A percentile compares a stretch with the other conserved stretches of the same genome.
Evolutionary conservation across 1,140 invertebrate genomes (phyloP).

Genomic region (Metopolophium dirhodum): DNA sequence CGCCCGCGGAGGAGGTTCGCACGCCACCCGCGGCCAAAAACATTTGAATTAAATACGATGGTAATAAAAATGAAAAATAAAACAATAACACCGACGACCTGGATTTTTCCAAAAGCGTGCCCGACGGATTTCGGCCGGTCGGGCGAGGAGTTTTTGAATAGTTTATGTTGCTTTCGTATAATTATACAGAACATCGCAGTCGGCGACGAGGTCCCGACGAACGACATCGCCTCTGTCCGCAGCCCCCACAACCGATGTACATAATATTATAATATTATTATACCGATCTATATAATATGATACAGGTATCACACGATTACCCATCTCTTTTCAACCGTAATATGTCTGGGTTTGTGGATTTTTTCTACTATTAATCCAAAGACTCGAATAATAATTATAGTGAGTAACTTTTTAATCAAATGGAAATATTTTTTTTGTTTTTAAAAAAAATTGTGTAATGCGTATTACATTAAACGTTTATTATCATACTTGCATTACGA

Average conservation of each 20-base stretch:
- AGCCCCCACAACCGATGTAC: no score
- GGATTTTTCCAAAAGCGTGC: not conserved
- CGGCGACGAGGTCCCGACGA: not conserved
- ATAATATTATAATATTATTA: no score
- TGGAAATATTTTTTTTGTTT: not conserved
- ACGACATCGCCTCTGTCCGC: not conserved
- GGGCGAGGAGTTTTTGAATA: not conserved
- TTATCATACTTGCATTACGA: not conserved
- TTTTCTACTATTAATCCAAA: not conserved
- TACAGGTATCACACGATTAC: not conserved
- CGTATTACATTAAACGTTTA: not conserved
- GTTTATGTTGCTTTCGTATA: not conserved
- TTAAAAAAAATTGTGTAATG: not conserved
- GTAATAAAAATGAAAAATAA: not conserved
- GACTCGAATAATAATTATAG: not conserved
- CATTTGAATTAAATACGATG: not conserved
- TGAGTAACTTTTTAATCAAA: not conserved
- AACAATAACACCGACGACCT: not conserved
- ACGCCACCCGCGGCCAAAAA: not conserved
- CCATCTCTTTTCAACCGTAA: not conserved
- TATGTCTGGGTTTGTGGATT: not conserved
- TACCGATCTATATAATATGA: no score
- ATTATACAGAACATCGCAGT: not conserved
- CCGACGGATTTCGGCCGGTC: not conserved
- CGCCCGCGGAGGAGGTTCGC: not conserved